phyloP scores from a whole-genome alignment of 2,888 invertebrate species.

The Nysson spinosus region DNA sequence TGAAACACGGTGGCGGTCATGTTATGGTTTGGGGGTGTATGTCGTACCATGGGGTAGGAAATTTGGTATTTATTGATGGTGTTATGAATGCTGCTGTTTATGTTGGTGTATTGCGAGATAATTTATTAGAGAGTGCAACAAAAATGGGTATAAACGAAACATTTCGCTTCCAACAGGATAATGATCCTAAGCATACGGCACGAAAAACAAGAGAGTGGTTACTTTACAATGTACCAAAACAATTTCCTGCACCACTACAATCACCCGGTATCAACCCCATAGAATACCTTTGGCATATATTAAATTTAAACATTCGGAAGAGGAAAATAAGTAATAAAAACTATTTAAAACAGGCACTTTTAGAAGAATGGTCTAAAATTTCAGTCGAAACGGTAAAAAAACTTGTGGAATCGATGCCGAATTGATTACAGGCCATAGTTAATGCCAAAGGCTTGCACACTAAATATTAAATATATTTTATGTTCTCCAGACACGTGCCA shows the following conservation, averaged over 20 bases:
- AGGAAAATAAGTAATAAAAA: conserved; percentile 4
- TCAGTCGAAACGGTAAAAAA: background rate
- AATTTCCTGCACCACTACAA: background rate
- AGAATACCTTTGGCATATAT: conserved; percentile 5
- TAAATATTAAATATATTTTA: background rate
- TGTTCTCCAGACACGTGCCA: background rate
- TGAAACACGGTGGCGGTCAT: no score
- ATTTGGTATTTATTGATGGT: no score
- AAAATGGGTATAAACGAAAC: no score
- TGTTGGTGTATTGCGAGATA: no score
- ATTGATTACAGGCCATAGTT: background rate
- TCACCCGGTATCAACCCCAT: conserved; percentile 2
- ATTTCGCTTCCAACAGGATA: no score
- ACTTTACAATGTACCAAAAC: conserved; percentile 5
- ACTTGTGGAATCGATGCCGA: conserved; percentile 2
- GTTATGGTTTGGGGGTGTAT: no score
- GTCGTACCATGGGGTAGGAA: no score
- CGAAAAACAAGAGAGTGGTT: no score
- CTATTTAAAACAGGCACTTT: background rate
- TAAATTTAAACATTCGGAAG: background rate
- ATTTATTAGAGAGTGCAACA: no score
- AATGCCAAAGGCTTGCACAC: no score
- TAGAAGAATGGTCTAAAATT: background rate
- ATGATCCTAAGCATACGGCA: no score
- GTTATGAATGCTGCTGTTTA: no score